Percentiles rank a stretch among this genome's conserved stretches.
Evolutionary conservation across 2,888 invertebrate species (phyloP).

Genomic region (Ochropacha duplaris): DNA sequence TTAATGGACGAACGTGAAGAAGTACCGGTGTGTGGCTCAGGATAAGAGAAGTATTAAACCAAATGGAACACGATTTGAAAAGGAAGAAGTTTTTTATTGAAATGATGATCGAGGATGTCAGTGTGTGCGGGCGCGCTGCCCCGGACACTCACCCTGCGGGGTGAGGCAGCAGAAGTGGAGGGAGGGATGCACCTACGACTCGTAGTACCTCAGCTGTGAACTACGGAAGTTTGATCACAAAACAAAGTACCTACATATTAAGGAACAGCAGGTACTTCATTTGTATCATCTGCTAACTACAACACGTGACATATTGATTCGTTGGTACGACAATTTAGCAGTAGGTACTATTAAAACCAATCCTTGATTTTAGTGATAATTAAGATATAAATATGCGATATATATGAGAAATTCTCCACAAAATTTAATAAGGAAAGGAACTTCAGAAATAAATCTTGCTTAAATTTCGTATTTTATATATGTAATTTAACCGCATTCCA

Average conservation of each 20-base stretch:
- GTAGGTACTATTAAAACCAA: too few species aligned
- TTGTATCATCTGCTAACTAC: neutral
- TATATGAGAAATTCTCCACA: neutral
- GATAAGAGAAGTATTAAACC: conserved; percentile 25
- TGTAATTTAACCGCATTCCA: conserved; percentile 3
- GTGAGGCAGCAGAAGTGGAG: conserved; percentile 22
- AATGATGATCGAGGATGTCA: conserved; percentile 34
- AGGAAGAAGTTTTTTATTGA: conserved; percentile 46
- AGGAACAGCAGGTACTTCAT: neutral
- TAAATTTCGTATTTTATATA: neutral
- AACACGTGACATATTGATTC: too few species aligned
- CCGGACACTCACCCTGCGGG: conserved; percentile 56
- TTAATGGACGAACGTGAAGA: neutral
- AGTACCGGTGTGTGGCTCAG: neutral
- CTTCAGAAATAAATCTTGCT: neutral
- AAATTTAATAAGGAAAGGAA: neutral
- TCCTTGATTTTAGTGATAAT: too few species aligned
- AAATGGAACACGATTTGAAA: conserved; percentile 38
- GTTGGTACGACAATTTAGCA: too few species aligned
- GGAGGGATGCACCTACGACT: conserved; percentile 22
- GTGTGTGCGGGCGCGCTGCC: conserved; percentile 42
- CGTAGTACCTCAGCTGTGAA: conserved; percentile 31
- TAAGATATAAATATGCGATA: too few species aligned
- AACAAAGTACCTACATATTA: neutral
- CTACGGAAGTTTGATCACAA: conserved; percentile 30